A percentile compares a stretch with the other conserved stretches of the same genome.
These are phyloP conservation scores for Paedocypris sp. DNA, from an alignment of 2,113 vertebrate genomes.

Conservation along the genomic window DNA sequence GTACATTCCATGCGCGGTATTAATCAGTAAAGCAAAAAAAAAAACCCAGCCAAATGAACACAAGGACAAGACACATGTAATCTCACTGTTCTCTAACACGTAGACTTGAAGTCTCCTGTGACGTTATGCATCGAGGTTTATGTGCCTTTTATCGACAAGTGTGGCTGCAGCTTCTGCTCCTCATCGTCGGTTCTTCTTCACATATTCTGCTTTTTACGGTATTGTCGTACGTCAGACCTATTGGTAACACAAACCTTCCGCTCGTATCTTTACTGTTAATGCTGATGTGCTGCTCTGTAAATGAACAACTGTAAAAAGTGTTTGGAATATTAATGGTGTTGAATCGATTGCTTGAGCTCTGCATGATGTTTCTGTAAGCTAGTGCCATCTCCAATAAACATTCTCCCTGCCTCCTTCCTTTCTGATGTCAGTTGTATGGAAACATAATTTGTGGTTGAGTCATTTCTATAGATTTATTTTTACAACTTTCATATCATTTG, in stretches of 20 bases:
- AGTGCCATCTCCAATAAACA: no score
- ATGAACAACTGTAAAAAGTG: background rate
- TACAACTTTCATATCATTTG: no score
- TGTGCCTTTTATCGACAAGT: conserved; percentile 56
- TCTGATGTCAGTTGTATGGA: no score
- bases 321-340: conserved; percentile 16
- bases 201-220: background rate
- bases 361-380: conserved; percentile 42
- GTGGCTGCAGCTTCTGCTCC: conserved; percentile 48
- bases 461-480: no score
- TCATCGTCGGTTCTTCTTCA: conserved; percentile 38
- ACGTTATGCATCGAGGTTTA: conserved; percentile 49
- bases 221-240: no score
- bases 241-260: no score
- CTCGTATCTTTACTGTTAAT: background rate
- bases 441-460: no score
- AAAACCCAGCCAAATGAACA: conserved; percentile 25
- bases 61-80: conserved; percentile 27
- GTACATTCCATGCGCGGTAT: no score
- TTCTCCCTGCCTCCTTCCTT: no score
- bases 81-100: background rate
- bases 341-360: conserved; percentile 38
- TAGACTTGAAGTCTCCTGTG: conserved; percentile 21
- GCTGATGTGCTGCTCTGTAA: background rate
- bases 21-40: no score